Base-by-base conservation (phyloP, 2,113 vertebrate species). In the Siniperca chuatsi region DNA sequence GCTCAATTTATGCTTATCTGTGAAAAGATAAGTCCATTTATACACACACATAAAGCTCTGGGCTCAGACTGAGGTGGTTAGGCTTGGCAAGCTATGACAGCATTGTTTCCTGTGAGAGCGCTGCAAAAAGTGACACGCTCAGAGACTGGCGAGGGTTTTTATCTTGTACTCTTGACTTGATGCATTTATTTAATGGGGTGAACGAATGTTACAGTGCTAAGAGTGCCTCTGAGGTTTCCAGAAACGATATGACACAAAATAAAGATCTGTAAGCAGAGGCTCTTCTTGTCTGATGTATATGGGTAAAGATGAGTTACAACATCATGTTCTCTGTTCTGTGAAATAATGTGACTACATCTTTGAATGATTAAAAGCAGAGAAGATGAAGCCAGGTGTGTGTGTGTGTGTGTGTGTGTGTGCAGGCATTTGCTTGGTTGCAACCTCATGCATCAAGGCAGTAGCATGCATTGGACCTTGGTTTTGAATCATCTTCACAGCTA, bases 1-100 rank as follows among this genome's bases (percentile, higher is more conserved):
- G 73, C 78, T 64, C 42, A 52, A 42, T 80, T 68, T 33, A 61
- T 60, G 66, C 70, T 86, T 82, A 84, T 88, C 86, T 88, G 33
- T 62, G 18, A 58, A n/a, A 64, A 72, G 70, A 82, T 68, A 73
- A 67, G 50, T 69, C 66, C 37, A 33, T 35, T 79, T 48, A 57
- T 15, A 68, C 4, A 72, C 10, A 16, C 11, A 44, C 62, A 72
- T 8, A 35, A 9, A 42, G 67, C 40, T 80, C 46, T 37, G 80
- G 68, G 18, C 61, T 48, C 50, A 66, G 29, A 21, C 50, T 61
- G 52, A 29, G 46, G 33, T 9, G 29, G 46, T 50, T 42, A 8
- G 75, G 46, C 42, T 70, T 75, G 70, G 76, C 75, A 8, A 18
- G 40, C 61, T 42, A 2, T 23, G 57, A 18, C 75, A 54, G 57